Evolutionary conservation across 2,797 vertebrate genomes (phyloP), one percentile per base, ranked within the genome.

Genomic region (Lepus townsendii): DNA sequence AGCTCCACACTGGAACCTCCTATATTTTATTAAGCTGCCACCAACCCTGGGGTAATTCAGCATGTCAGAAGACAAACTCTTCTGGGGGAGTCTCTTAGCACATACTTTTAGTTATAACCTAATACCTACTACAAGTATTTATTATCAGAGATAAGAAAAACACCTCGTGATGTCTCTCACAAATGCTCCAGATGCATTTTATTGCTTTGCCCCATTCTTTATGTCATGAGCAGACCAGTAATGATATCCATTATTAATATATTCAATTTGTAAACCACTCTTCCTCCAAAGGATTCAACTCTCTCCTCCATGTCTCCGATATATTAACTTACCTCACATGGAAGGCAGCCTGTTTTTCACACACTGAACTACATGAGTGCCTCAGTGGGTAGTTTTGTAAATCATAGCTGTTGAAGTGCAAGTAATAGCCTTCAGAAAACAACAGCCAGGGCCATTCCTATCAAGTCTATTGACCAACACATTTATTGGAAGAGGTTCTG

Each of bases 21-120:
- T 77, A 82, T 82, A 91, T 95, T 98, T 96, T 97, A 97, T 96
- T 96, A 95, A 96, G 96, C 95, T 95, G 60, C 91, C 75, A 93
- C 88, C 78, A 91, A 38, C 90, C 90, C 76, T 42, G 9, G 52
- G 92, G 90, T 68, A 38, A 32, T 91, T 96, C 32, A 47, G 66
- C 17, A 60, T 75, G 52, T 94, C 78, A 52, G 65, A 91, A 92
- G 84, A 93, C 90, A 91, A 94, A 91, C 91, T 88, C 95, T 97
- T 87, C 82, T 27, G 38, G 62, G 54, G 17, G 9, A 89, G 73
- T 83, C 83, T 86, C 68, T 80, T 83, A 88, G 52, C 77, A 65
- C 26, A 22, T 26, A 47, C 92, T 97, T 95, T 79, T 88, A 71
- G 87, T 97, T 95, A 79, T 9, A 86, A 86, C 35, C 60, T 27